A percentile compares a stretch with the other conserved stretches of the same genome.
Conservation (phyloP, 2,888 invertebrate species). For the Eristalinus sepulchralis region DNA sequence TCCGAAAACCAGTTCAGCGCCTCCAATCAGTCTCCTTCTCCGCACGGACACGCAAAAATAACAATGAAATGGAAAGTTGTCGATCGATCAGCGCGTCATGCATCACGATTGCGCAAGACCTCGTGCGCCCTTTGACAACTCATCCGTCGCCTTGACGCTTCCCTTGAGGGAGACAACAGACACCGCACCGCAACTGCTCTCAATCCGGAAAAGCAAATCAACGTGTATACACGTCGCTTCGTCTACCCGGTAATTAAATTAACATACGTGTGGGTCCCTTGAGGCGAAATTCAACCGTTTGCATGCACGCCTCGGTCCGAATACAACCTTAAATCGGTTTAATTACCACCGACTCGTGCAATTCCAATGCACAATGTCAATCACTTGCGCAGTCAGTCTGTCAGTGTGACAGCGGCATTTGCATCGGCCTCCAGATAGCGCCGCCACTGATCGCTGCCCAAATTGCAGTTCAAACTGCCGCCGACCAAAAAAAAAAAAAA, state of each 20-base stretch:
- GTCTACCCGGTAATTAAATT: conserved; percentile 53
- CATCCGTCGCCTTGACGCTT: conserved; percentile 20
- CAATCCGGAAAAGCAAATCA: conserved; percentile 47
- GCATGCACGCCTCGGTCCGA: conserved; percentile 25
- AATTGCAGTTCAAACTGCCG: conserved; percentile 12
- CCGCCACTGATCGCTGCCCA: not conserved
- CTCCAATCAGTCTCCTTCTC: not conserved
- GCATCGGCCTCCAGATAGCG: conserved; percentile 30
- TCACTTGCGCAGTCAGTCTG: conserved; percentile 17
- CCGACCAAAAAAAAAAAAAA: not conserved
- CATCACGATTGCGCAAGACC: not conserved
- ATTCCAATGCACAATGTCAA: conserved; percentile 50
- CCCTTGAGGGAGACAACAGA: conserved; percentile 17
- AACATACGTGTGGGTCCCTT: conserved; percentile 59
- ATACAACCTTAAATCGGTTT: conserved; percentile 23
- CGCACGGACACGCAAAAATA: not conserved
- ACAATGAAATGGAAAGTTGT: conserved; percentile 15
- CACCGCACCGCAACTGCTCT: not conserved
- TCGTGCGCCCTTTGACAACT: not conserved
- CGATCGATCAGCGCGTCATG: not conserved
- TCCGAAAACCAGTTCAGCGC: not conserved
- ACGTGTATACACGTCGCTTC: conserved; percentile 15
- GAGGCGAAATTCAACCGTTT: conserved; percentile 7
- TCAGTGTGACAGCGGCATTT: conserved; percentile 17
- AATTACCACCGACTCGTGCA: conserved; percentile 35